Evolutionary conservation across 2,113 vertebrate genomes (phyloP), one percentile per base, ranked within the genome.

Genomic region (Columbina picui): DNA sequence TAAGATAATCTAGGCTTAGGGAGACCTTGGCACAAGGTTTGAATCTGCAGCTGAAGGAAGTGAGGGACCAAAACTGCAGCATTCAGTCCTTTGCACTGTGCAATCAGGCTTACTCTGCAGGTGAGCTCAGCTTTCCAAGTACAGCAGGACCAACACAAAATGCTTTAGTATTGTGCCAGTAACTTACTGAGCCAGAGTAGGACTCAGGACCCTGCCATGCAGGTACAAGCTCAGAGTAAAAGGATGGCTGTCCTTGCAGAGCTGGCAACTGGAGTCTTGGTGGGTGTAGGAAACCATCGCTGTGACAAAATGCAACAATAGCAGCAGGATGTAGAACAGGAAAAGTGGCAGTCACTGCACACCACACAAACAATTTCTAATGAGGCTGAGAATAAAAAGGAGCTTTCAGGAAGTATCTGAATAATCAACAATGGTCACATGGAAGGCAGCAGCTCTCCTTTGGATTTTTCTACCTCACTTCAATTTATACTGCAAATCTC

Each of bases 381-480:
- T 38, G 13, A 3, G 3, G 2, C 6, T 90, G 43, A 59, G 36
- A 7, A 56, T 38, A 84, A 78, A 70, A 49, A 30, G 5, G 9
- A 14, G 2, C 9, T 80, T 86, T 64, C 36, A 49, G 50, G 30
- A 87, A 57, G 17, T 22, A 36, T 45, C 41, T 74, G 39, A 57
- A 70, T 60, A 45, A 56, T 5, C 23, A 85, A 16, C 14, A 55
- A 47, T 1, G 10, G 30, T 50, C 0, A 0, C 14, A 9, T 11
- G 26, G 22, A 67, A 75, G 38, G 6, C 2, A 1, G 12, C 22
- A 57, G 5, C 17, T 81, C 27, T 80, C 13, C 34, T 67, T 60
- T 59, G 32, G 32, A 47, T 9, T 87, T 82, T n/a, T 6, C 13
- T 34, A 23, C 15, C 34, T 84, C 47, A 59, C 17, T 77, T 70